Conservation (phyloP, 1,140 invertebrate species). For the Papilio machaon region DNA sequence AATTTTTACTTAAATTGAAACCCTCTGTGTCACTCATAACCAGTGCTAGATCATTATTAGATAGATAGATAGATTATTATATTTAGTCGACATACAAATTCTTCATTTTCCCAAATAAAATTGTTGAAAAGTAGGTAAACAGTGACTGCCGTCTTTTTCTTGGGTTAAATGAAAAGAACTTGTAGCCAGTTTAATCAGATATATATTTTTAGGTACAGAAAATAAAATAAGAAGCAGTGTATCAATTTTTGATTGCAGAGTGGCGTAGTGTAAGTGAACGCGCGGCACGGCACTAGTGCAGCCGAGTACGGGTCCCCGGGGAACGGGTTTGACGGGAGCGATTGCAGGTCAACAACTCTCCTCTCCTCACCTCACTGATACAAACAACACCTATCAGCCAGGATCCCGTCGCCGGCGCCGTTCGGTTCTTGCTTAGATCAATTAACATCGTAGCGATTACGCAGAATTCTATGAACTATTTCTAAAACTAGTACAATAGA, state of each 20-base stretch:
- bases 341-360: constrained; percentile 68
- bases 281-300: constrained; percentile 29
- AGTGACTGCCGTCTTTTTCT: background rate
- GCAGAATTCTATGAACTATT: constrained; percentile 7
- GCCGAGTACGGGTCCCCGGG: constrained; percentile 38
- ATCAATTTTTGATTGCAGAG: constrained; percentile 36
- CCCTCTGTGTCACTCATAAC: no score
- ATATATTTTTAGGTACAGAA: background rate
- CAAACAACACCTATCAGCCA: constrained; percentile 62
- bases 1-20: background rate
- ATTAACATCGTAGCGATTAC: background rate
- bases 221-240: background rate
- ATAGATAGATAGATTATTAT: no score
- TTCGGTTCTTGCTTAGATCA: constrained; percentile 46
- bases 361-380: constrained; percentile 64
- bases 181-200: background rate
- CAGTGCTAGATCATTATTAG: no score
- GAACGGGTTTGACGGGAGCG: constrained; percentile 69
- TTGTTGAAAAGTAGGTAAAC: background rate
- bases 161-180: background rate
- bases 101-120: background rate
- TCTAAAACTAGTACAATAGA: background rate
- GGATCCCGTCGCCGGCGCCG: constrained; percentile 55
- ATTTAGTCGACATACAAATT: no score
- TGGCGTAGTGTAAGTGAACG: constrained; percentile 27